Evolutionary conservation across 2,888 invertebrate species (phyloP), one percentile per base, ranked within the genome.

Genomic region (Erannis defoliaria): DNA sequence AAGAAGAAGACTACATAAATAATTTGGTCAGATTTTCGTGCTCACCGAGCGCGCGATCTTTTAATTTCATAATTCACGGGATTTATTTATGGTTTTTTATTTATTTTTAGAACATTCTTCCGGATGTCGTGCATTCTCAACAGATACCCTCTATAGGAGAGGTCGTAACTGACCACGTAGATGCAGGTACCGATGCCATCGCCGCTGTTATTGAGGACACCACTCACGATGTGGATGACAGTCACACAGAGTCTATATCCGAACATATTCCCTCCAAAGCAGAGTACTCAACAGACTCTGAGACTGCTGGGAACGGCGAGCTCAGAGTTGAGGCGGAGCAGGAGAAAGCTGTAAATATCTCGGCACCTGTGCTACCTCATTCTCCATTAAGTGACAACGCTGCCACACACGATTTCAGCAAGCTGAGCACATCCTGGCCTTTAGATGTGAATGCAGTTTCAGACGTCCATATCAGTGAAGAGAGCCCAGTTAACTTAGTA

Each of bases 81-180:
- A 73, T 75, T 78, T 78, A 82, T 81, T 81, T 82, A 78, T 79
- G 82, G 73, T 85, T 84, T 85, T 83, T 87, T 86, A 82, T 89
- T 88, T 92, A 91, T 92, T 93, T 93, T 91, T 93, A 93, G 92
- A 90, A 86, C 74, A 81, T 88, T 86, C 92, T 93, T 88, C 92
- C 92, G 92, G 92, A 93, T 88, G 91, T 93, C 82, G 92, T 92
- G 77, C 88, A 93, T 89, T 89, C 88, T 78, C 90, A 92, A 86
- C 90, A 88, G 84, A 88, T 88, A 80, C 77, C 82, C 76, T 76
- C 84, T 71, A 66, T 81, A 78, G 89, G 74, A 76, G 77, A 76
- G 71, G 81, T 73, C 66, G 78, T 76, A 73, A 77, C 76, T 43
- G 75, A 75, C 59, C 83, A 80, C 71, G 75, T 76, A 64, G 81